phyloP scores from a whole-genome alignment of 2,888 invertebrate species.

The Apodemia mormo region DNA sequence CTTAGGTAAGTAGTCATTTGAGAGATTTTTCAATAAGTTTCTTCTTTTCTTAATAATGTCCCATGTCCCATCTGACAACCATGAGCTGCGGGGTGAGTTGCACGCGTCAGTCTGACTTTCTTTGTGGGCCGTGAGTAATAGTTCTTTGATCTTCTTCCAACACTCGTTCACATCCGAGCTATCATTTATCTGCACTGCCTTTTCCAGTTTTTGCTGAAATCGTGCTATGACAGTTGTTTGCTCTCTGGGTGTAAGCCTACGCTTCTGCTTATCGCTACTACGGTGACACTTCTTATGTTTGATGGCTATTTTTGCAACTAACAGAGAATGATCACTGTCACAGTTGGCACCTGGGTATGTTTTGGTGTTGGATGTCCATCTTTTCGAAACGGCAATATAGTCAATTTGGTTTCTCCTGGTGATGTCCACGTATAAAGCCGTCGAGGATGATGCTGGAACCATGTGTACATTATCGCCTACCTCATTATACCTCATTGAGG shows the following conservation, averaged over 20 bases:
- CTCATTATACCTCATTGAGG: neutral
- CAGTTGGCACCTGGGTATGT: neutral
- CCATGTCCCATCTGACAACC: neutral
- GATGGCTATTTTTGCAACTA: neutral
- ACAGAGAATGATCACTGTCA: neutral
- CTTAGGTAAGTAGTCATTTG: too few relatives aligned
- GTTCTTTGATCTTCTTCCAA: neutral
- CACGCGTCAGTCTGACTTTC: neutral
- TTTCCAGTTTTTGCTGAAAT: neutral
- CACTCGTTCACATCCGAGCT: neutral
- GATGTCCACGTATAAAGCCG: constrained; percentile 17
- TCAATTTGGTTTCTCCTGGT: neutral
- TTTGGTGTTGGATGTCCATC: neutral
- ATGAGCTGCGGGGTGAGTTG: neutral
- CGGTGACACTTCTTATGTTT: neutral
- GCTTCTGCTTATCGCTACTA: neutral
- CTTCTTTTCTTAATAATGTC: neutral
- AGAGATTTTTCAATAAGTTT: neutral
- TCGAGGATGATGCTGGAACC: constrained; percentile 17
- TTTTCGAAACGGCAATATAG: neutral
- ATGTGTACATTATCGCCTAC: constrained; percentile 21
- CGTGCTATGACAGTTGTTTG: neutral
- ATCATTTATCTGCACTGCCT: neutral
- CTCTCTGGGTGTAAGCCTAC: neutral
- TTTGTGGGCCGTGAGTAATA: neutral